A percentile compares a stretch with the other conserved stretches of the same genome.
Evolutionary conservation across 1,140 invertebrate genomes (phyloP).

Genomic region (Drosophila nebulosa): DNA sequence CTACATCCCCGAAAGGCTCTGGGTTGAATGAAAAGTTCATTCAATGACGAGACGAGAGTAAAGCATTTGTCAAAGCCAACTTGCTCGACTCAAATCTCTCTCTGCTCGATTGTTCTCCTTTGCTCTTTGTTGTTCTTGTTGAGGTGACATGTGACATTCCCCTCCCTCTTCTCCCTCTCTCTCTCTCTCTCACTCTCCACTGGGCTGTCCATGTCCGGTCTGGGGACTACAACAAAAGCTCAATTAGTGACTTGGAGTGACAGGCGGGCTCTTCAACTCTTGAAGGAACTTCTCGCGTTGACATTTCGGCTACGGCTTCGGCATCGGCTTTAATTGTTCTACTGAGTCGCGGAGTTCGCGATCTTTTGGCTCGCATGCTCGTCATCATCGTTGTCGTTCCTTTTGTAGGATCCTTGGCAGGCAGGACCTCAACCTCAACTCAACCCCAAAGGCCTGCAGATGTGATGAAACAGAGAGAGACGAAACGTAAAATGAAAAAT

Average conservation of each 20-base stretch:
- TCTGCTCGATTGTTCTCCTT: neutral
- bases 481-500: conserved; percentile 38
- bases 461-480: conserved; percentile 23
- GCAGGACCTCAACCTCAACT: conserved; percentile 15
- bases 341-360: neutral
- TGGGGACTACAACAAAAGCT: conserved; percentile 41
- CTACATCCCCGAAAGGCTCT: neutral
- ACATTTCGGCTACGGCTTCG: conserved; percentile 71
- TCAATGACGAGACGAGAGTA: neutral
- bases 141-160: conserved; percentile 65
- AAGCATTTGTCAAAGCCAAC: conserved; percentile 13
- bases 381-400: conserved; percentile 30
- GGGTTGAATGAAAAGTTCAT: neutral
- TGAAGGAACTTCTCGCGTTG: conserved; percentile 15
- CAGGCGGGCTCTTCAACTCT: conserved; percentile 26
- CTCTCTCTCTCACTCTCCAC: too few relatives aligned
- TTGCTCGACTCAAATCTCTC: neutral
- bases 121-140: conserved; percentile 23
- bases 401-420: conserved; percentile 41
- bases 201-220: conserved; percentile 19
- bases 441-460: conserved; percentile 43
- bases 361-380: neutral
- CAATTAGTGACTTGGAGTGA: conserved; percentile 37
- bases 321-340: too few relatives aligned
- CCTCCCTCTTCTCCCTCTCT: too few relatives aligned